Conservation (phyloP, 2,797 vertebrate species). For the Sarcoramphus papa region DNA sequence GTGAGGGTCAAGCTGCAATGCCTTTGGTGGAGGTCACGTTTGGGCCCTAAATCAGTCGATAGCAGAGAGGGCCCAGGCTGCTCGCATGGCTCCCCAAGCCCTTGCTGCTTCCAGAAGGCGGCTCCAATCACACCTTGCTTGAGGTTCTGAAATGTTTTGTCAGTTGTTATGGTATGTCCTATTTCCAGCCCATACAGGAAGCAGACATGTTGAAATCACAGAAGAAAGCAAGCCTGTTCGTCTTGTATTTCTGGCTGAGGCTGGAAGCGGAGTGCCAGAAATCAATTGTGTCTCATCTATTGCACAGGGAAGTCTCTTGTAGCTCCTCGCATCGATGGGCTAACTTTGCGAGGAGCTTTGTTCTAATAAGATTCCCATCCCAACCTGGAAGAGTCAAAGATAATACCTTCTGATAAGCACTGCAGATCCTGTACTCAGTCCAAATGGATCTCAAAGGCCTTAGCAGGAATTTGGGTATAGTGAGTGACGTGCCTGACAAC, state of each 20-base stretch:
- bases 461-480: background rate
- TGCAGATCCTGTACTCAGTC: background rate
- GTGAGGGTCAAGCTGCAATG: background rate
- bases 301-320: background rate
- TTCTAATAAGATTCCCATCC: background rate
- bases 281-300: constrained; percentile 17
- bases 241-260: constrained; percentile 54
- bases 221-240: constrained; percentile 36
- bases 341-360: background rate
- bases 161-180: constrained; percentile 19
- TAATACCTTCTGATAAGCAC: background rate
- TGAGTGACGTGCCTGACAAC: background rate
- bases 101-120: background rate
- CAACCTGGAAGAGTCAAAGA: background rate
- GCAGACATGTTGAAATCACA: constrained; percentile 41
- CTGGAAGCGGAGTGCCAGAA: constrained; percentile 26
- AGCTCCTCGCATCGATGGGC: background rate
- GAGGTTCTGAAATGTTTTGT: constrained; percentile 13
- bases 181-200: constrained; percentile 6
- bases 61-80: background rate
- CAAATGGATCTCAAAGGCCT: background rate
- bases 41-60: background rate
- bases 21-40: background rate
- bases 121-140: background rate
- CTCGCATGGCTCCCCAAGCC: background rate